Percentiles rank a stretch among this genome's conserved stretches.
These are phyloP conservation scores for Oscheius sp. DNA, from an alignment of 2,888 invertebrate genomes.

Conservation along the genomic window DNA sequence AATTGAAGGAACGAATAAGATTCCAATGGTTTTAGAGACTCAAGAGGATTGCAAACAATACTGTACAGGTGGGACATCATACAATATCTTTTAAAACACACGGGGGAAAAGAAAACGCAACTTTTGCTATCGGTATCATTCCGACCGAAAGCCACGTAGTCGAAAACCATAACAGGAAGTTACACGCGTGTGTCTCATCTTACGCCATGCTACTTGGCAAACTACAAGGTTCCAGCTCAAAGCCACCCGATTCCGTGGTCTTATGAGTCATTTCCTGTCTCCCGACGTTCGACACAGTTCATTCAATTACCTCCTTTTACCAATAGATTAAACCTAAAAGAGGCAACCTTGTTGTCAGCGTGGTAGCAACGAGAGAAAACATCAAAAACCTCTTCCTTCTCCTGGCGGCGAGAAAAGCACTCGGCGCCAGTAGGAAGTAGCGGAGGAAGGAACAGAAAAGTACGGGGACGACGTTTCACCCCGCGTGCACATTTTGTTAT, in stretches of 20 bases:
- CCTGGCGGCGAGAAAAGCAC: background rate
- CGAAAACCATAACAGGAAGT: no score
- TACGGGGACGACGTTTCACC: background rate
- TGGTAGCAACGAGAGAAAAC: constrained; percentile 9
- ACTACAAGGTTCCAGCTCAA: constrained; percentile 3
- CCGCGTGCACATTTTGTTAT: no score
- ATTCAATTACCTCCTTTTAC: constrained; percentile 19
- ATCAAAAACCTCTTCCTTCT: constrained; percentile 31
- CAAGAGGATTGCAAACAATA: constrained; percentile 66
- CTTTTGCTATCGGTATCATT: background rate
- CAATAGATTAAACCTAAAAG: background rate
- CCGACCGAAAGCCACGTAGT: no score
- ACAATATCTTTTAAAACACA: no score
- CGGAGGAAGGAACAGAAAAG: background rate
- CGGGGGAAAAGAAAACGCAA: background rate
- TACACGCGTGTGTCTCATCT: no score
- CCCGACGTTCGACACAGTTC: constrained; percentile 4
- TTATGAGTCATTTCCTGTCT: background rate
- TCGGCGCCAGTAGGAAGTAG: background rate
- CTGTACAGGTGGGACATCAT: constrained; percentile 57
- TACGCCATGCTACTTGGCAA: no score
- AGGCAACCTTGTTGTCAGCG: no score
- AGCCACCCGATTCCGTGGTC: background rate
- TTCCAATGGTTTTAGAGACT: constrained; percentile 54
- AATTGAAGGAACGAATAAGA: constrained; percentile 60